Evolutionary conservation across 1,140 invertebrate species (phyloP).

Genomic region (Temnothorax longispinosus): DNA sequence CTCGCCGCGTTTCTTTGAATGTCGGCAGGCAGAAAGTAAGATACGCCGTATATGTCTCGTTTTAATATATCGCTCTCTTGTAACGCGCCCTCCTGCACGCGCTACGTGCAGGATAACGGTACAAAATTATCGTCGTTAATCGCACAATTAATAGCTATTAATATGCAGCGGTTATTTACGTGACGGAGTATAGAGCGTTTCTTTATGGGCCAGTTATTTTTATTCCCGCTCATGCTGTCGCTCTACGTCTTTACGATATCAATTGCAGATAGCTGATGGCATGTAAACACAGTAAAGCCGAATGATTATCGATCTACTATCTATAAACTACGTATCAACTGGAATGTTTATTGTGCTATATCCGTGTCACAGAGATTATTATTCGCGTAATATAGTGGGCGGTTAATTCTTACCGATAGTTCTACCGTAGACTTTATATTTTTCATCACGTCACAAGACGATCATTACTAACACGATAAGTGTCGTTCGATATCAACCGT

Average conservation of each 20-base stretch:
- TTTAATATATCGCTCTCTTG: slow-evolving; percentile 4
- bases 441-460: slow-evolving; percentile 1
- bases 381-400: not conserved
- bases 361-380: not conserved
- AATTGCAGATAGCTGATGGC: not conserved
- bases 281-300: slow-evolving; percentile 11
- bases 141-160: slow-evolving; percentile 47
- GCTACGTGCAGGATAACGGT: not conserved
- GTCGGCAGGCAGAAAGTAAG: not conserved
- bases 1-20: not conserved
- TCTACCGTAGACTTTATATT: slow-evolving; percentile 2
- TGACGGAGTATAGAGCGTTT: not conserved
- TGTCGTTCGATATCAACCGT: slow-evolving; percentile 3
- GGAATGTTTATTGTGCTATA: slow-evolving; percentile 42
- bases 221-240: not conserved
- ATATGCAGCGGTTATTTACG: slow-evolving; percentile 21
- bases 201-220: slow-evolving; percentile 22
- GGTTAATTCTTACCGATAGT: slow-evolving; percentile 1
- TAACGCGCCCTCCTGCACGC: not conserved
- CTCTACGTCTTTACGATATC: not conserved
- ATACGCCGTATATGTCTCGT: not conserved
- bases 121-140: slow-evolving; percentile 32
- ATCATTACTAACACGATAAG: slow-evolving; percentile 4
- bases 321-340: not conserved
- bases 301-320: slow-evolving; percentile 42